Base-by-base conservation (phyloP, 2,797 vertebrate species). In the Oreochromis mossambicus region DNA sequence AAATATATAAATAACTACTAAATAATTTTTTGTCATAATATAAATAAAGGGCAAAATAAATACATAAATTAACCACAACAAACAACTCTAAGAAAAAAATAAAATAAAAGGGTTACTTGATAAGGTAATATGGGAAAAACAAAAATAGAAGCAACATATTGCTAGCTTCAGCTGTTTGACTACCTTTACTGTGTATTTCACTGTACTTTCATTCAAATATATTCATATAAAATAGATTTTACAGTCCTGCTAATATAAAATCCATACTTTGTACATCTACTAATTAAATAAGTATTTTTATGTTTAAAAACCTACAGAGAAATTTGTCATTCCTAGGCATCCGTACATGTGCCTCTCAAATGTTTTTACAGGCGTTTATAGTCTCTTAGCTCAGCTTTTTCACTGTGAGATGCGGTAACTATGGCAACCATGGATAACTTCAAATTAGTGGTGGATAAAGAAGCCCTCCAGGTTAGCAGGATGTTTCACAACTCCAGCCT, bases 401-500 rank as follows among this genome's bases (percentile, higher is more conserved):
- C 19, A 5, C 13, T 32, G 3, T 24, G 38, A 76, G 51, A 84
- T 54, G 19, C 3, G 1, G 81, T 78, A 24, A 41, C 88, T 54
- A 15, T 56, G 81, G 80, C 56, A 77, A 86, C 81, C 46, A 6
- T 5, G 2, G 50, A 68, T 63, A 34, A 78, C 77, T 80, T 29
- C 75, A 79, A 80, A 86, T 38, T 32, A 83, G 10, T 7, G 21
- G 9, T 26, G n/a, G 46, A 41, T 43, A n/a, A 5, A 63, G 17
- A 77, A 54, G 78, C 24, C 82, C 87, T 87, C 50, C 78, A 90
- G 91, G 87, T 91, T 79, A 77, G 79, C 11, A 79, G 54, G 86
- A 91, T 83, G 90, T 87, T 88, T 88, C 90, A 85, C 86, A 86
- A 54, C 54, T 81, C 29, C 70, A 86, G 82, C 80, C 48, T 52